Conservation (phyloP, 2,888 invertebrate genomes). For the Polyommatus iphigenia region DNA sequence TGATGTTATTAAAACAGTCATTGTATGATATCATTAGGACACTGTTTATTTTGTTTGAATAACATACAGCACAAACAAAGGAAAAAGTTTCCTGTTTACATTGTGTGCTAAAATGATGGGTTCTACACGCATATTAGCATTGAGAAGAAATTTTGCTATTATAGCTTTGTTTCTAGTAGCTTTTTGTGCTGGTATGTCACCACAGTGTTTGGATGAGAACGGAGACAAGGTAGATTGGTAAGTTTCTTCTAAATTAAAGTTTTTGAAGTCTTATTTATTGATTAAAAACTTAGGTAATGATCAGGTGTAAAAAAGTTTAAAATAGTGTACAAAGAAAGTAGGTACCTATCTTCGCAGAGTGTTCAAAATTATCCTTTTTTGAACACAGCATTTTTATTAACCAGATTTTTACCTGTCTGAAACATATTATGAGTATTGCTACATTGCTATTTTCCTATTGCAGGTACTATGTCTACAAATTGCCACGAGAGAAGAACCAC, state of each 20-base stretch:
- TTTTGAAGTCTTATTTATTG: not conserved
- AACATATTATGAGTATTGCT: not conserved
- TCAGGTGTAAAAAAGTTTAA: not conserved
- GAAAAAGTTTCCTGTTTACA: constrained; percentile 64
- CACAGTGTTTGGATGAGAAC: constrained; percentile 81
- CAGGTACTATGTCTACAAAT: constrained; percentile 92
- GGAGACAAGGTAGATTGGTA: constrained; percentile 86
- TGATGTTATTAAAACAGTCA: constrained; percentile 53
- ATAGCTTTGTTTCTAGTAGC: constrained; percentile 51
- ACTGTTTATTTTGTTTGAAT: constrained; percentile 49
- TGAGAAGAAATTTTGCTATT: constrained; percentile 48
- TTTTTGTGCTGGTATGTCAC: constrained; percentile 55
- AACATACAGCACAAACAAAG: constrained; percentile 57
- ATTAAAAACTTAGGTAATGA: not conserved
- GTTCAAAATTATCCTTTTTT: not conserved
- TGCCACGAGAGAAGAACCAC: constrained; percentile 83
- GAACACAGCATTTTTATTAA: no score
- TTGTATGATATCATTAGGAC: constrained; percentile 57
- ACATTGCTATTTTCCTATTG: constrained; percentile 40
- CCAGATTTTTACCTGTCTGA: not conserved
- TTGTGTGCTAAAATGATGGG: constrained; percentile 46
- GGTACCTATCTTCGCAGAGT: not conserved
- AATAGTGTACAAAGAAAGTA: not conserved
- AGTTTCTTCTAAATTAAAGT: constrained; percentile 47
- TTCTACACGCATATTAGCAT: constrained; percentile 52